phyloP scores from a whole-genome alignment of 1,140 invertebrate genomes.

The Dinoponera quadriceps region DNA sequence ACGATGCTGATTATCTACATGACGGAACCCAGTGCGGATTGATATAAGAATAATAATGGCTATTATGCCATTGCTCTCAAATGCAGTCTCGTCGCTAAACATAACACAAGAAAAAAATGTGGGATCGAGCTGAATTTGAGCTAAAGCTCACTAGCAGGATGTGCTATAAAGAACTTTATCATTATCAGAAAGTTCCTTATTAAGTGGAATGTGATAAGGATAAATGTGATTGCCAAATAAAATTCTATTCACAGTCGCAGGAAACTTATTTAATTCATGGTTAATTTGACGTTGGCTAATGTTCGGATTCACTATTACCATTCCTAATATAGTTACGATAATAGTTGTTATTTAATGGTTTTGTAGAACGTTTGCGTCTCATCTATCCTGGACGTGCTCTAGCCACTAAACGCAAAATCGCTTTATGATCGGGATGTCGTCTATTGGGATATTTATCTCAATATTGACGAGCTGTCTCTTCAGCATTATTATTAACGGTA shows the following conservation, averaged over 20 bases:
- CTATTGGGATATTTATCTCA: not conserved
- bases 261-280: conserved; percentile 3
- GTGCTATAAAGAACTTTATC: not conserved
- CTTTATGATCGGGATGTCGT: not conserved
- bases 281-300: conserved; percentile 20
- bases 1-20: not conserved
- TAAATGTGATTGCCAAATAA: not conserved
- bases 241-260: conserved; percentile 11
- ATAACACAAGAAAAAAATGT: conserved; percentile 5
- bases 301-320: conserved; percentile 6
- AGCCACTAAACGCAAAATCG: not conserved
- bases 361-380: not conserved
- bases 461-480: not conserved
- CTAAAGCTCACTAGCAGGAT: not conserved
- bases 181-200: conserved; percentile 7
- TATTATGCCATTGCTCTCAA: conserved; percentile 9
- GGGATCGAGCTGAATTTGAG: not conserved
- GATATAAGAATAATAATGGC: conserved; percentile 14
- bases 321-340: not conserved
- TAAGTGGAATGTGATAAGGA: not conserved
- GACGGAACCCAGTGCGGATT: conserved; percentile 2
- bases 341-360: conserved; percentile 17
- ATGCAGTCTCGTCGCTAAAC: not conserved
- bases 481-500: not conserved
- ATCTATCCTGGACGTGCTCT: not conserved